A percentile compares a stretch with the other conserved stretches of the same genome.
Conservation (phyloP, 53 echinoderm and acorn worm species). For the Crossaster papposus region DNA sequence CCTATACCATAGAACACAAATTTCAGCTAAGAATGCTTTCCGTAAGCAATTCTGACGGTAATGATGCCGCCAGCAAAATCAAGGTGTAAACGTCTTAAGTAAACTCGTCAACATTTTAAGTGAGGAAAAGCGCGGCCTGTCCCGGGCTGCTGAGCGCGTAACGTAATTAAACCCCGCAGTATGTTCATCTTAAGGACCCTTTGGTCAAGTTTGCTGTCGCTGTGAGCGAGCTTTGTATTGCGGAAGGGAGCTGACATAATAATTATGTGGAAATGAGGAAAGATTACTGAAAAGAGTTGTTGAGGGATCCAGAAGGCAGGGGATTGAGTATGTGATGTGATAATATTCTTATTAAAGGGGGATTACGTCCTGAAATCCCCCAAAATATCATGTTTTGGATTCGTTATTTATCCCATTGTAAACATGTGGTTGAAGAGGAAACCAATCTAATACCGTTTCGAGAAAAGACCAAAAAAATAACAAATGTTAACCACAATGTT, state of each 20-base stretch:
- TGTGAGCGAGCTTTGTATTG: not conserved
- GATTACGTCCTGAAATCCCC: too few species aligned
- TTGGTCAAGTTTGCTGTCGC: not conserved
- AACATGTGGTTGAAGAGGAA: too few species aligned
- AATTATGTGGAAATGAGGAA: not conserved
- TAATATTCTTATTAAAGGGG: not conserved
- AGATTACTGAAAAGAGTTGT: not conserved
- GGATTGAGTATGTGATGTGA: not conserved
- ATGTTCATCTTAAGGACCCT: not conserved
- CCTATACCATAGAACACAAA: too few species aligned
- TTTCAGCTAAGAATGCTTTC: too few species aligned
- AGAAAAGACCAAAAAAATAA: too few species aligned
- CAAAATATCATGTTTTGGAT: too few species aligned
- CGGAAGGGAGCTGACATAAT: not conserved
- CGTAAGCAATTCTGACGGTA: too few species aligned
- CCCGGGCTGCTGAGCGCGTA: too few species aligned
- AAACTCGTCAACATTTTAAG: constrained; percentile 12
- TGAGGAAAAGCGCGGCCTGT: not conserved
- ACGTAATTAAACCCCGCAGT: not conserved
- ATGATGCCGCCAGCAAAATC: not conserved
- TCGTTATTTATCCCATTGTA: too few species aligned
- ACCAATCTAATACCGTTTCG: too few species aligned
- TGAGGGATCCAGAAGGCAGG: not conserved
- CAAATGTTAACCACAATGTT: too few species aligned
- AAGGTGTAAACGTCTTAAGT: not conserved